phyloP scores from a whole-genome alignment of 1,140 invertebrate genomes.

The Tetranychus cinnabarinus region DNA sequence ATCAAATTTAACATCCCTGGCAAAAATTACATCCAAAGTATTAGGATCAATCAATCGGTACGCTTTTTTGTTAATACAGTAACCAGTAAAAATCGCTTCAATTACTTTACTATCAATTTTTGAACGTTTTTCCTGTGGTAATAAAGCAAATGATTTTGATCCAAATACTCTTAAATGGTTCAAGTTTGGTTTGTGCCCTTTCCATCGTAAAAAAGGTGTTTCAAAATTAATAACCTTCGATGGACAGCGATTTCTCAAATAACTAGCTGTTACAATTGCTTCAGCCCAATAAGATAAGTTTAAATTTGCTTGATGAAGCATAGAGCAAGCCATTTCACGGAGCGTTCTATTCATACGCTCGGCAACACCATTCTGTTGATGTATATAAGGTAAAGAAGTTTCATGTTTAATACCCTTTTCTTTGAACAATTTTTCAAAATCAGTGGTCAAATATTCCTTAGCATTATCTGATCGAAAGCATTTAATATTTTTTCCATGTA shows the following conservation, averaged over 20 bases:
- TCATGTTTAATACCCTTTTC: neutral
- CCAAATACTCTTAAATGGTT: conserved; percentile 6
- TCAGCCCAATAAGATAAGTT: neutral
- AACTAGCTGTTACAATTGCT: neutral
- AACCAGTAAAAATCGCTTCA: conserved; percentile 3
- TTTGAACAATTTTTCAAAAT: neutral
- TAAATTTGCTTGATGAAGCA: conserved; percentile 4
- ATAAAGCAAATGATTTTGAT: conserved; percentile 2
- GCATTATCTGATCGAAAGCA: conserved; percentile 8
- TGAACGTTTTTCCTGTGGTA: neutral
- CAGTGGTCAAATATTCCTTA: neutral
- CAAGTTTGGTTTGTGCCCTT: conserved; percentile 2
- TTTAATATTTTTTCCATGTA: conserved; percentile 2
- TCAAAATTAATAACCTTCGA: neutral
- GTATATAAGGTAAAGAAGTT: conserved; percentile 15
- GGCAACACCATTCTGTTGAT: conserved; percentile 20
- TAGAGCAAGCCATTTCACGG: conserved; percentile 4
- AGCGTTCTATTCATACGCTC: conserved; percentile 21
- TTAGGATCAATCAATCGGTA: neutral
- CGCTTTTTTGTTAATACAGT: neutral
- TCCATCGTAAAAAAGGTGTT: conserved; percentile 10
- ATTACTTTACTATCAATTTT: conserved; percentile 7
- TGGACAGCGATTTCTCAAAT: neutral
- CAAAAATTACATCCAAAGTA: neutral
- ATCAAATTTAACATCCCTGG: neutral